A percentile compares a stretch with the other conserved stretches of the same genome.
These are phyloP conservation scores for Pogonocherus hispidulus DNA, from an alignment of 2,888 invertebrate species.

Conservation along the genomic window DNA sequence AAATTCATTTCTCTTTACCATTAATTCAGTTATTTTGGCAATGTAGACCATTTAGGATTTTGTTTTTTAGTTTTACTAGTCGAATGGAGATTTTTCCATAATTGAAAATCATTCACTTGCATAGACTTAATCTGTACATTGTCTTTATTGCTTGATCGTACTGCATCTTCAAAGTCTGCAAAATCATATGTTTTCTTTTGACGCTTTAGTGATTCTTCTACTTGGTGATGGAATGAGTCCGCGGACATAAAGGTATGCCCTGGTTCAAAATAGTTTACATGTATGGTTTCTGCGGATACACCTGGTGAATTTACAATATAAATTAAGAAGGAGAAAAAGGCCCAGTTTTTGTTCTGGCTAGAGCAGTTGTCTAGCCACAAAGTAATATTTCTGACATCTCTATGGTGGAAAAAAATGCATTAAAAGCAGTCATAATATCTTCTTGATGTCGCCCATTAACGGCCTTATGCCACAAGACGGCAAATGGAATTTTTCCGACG, in stretches of 20 bases:
- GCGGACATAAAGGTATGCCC: conserved; percentile 48
- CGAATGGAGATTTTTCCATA: conserved; percentile 13
- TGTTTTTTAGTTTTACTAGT: conserved; percentile 2
- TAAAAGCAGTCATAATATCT: conserved; percentile 47
- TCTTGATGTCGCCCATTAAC: conserved; percentile 45
- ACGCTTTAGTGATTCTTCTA: conserved; percentile 37
- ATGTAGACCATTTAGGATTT: conserved; percentile 11
- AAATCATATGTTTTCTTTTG: conserved; percentile 38
- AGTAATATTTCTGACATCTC: conserved; percentile 31
- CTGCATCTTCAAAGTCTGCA: conserved; percentile 32
- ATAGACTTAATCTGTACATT: conserved; percentile 13
- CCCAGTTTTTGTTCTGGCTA: conserved; percentile 46
- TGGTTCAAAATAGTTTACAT: conserved; percentile 47
- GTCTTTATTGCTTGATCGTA: conserved; percentile 3
- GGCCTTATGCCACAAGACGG: conserved; percentile 56
- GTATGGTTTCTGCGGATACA: conserved; percentile 31
- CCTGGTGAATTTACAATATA: conserved; percentile 44
- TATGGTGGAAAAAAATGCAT: conserved; percentile 36
- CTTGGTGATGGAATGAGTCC: conserved; percentile 40
- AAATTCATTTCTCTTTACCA: conserved; percentile 23
- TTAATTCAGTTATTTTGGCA: conserved; percentile 9
- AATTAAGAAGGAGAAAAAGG: conserved; percentile 40
- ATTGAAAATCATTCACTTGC: conserved; percentile 18
- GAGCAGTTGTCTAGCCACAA: conserved; percentile 48
- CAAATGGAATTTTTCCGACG: conserved; percentile 30